phyloP scores from a whole-genome alignment of 2,888 invertebrate genomes.

The Argyra leucocephala region DNA sequence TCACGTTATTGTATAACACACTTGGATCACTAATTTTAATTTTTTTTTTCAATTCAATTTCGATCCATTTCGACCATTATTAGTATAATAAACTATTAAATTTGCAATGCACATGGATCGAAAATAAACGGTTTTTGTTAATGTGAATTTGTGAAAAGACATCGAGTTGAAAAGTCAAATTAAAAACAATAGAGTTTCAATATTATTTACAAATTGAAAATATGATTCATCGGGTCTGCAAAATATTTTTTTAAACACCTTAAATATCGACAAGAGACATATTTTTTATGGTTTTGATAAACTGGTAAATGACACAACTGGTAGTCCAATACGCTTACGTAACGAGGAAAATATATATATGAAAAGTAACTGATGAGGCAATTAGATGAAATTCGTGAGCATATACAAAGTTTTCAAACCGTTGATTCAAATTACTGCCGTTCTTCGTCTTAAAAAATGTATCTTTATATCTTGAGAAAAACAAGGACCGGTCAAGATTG shows the following conservation, averaged over 20 bases:
- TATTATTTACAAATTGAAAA: constrained; percentile 4
- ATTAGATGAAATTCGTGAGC: neutral
- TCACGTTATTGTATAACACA: no score
- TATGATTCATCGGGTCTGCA: neutral
- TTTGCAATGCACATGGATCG: no score
- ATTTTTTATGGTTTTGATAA: constrained; percentile 7
- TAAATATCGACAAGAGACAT: neutral
- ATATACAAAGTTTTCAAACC: constrained; percentile 2
- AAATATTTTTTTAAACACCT: neutral
- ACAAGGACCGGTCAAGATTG: neutral
- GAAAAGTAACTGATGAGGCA: no score
- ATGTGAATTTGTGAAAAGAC: constrained; percentile 5
- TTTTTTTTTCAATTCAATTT: no score
- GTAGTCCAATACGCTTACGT: neutral
- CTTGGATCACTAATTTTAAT: no score
- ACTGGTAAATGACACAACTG: neutral
- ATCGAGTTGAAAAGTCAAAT: neutral
- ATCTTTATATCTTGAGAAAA: neutral
- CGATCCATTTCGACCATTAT: no score
- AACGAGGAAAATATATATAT: neutral
- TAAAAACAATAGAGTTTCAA: neutral
- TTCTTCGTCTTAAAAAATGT: neutral
- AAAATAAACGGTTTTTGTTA: no score
- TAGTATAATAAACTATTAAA: no score
- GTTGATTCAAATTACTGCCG: constrained; percentile 12